Evolutionary conservation across 1,140 invertebrate genomes (phyloP), one percentile per base, ranked within the genome.

Genomic region (Penaeus vannamei): DNA sequence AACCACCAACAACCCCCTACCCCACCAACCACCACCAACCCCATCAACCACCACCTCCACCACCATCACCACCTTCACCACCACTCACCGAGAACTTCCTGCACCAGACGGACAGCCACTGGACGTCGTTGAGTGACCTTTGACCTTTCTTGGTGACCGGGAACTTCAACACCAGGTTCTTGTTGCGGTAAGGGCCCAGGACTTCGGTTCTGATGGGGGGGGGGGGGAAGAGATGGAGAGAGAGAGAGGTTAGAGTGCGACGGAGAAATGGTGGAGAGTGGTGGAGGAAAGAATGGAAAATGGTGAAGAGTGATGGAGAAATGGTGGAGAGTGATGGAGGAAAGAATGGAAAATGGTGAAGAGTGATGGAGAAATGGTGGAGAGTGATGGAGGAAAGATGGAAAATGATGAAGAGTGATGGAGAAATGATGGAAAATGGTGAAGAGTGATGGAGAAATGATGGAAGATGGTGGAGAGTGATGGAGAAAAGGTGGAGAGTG

Each of bases 41-140:
- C 46, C 32, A 14, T 12, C 26, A 36, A 3, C 7, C 0, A 53
- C 20, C 32, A 42, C 32, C 20, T 19, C 46, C 23, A 64, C 14
- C 14, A n/a, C 20, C 2, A 79, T 32, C 20, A 86, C 32, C 32
- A 59, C 22, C 19, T 17, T 36, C 90, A 91, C 91, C 92, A 12
- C 22, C 7, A 92, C 96, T 96, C 94, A 98, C 97, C 91, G 96
- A 97, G 93, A 98, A 98, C 92, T 97, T 94, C 91, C 96, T 94
- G 93, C 97, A 98, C 97, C 97, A 98, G 32, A 98, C 96, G 84
- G 96, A 96, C 84, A 98, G 94, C 96, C 96, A 98, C 93, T 95
- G 95, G 93, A 98, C 96, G 93, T 98, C 97, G 36, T 89, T 91
- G 32, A 92, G 72, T 4, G 91, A 90, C 2, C 90, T 62, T 92